phyloP scores from a whole-genome alignment of 2,797 vertebrate species.

The Mionectes olivaceus region DNA sequence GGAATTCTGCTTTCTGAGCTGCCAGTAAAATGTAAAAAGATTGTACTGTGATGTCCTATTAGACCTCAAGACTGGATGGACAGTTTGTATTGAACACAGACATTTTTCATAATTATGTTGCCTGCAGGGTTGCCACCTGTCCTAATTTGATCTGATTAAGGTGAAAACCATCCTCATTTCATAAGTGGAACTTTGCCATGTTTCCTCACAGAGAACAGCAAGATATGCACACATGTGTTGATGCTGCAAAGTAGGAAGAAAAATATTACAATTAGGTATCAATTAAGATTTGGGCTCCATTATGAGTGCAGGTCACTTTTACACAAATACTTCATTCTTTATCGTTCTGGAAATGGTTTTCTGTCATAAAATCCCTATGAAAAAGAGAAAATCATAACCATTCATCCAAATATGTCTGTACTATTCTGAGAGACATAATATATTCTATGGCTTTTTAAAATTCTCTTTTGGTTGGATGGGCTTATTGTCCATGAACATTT shows the following conservation, averaged over 20 bases:
- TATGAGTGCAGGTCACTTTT: background rate
- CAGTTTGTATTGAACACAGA: constrained; percentile 51
- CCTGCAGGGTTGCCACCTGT: constrained; percentile 80
- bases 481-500: constrained; percentile 54
- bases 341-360: background rate
- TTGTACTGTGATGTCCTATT: constrained; percentile 45
- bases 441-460: constrained; percentile 54
- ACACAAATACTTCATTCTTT: background rate
- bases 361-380: background rate
- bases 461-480: constrained; percentile 53
- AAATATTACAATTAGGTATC: background rate
- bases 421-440: constrained; percentile 12
- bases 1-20: constrained; percentile 27
- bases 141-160: constrained; percentile 79
- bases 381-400: constrained; percentile 28
- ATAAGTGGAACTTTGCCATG: constrained; percentile 45
- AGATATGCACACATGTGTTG: background rate
- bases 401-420: constrained; percentile 8
- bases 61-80: constrained; percentile 60
- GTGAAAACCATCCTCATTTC: constrained; percentile 75
- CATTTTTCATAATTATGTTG: constrained; percentile 78
- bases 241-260: background rate
- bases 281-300: background rate
- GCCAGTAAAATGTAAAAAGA: constrained; percentile 29
- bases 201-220: constrained; percentile 18